Base-by-base conservation (phyloP, 2,113 vertebrate species). In the Mobula hypostoma region DNA sequence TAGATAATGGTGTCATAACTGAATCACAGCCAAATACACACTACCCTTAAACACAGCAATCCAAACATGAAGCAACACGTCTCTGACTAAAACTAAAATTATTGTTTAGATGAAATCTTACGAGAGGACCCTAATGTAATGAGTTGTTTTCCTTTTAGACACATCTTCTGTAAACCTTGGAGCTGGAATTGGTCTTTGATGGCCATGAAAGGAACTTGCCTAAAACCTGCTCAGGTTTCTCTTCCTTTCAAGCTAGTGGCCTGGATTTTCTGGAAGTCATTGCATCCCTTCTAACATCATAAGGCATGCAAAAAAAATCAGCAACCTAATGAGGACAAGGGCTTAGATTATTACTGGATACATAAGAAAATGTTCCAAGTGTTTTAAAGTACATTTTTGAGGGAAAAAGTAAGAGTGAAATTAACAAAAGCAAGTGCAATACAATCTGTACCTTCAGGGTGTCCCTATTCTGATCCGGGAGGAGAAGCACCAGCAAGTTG, bases 401-500 rank as follows among this genome's bases (percentile, higher is more conserved):
- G 83, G 63, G 63, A 4, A 61, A 29, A 83, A 77, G 21, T n/a
- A 79, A 83, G 32, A 32, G 2, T 1, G 29, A 79, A 79, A 66
- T 66, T 8, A 74, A 61, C 27, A 29, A 5, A 21, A 17, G 1
- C 61, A 63, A 29, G 29, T 90, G n/a, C 63, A 88, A 93, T 72
- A 48, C 68, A 36, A 70, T 68, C 83, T 40, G 58, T 95, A 99
- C 99, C 98, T 99, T 99, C 91, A 99, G 96, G 0, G 97, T 98
- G 94, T 99, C 97, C 94, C 98, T 97, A 95, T 98, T 99, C 94
- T 97, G 95, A 24, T 97, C 97, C 0, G 99, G 99, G 17, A 99
- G 97, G 83, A 99, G 97, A 72, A 99, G 97, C 94, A 99, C 95
- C 85, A 99, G 97, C 94, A 99, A 98, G 96, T 99, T 99, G 96